Evolutionary conservation across 2,888 invertebrate genomes (phyloP).

Genomic region (Eristalinus sepulchralis): DNA sequence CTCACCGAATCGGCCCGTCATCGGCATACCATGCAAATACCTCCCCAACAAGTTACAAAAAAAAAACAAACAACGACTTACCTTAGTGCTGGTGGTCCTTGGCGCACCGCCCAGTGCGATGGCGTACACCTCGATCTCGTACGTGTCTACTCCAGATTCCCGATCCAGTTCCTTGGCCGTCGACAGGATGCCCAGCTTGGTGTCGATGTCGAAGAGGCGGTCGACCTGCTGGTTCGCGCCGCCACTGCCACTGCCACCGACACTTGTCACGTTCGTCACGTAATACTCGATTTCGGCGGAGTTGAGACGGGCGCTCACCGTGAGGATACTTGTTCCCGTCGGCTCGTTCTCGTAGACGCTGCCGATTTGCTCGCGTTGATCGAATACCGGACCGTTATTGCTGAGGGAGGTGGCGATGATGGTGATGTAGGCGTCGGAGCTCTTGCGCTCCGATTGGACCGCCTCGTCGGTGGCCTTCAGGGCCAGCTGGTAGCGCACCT

Average conservation of each 20-base stretch:
- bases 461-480: constrained; percentile 96
- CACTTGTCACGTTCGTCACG: constrained; percentile 90
- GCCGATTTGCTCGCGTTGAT: constrained; percentile 86
- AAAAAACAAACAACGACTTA: constrained; percentile 81
- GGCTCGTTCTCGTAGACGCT: constrained; percentile 95
- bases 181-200: constrained; percentile 92
- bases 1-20: constrained; percentile 20
- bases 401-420: constrained; percentile 85
- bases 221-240: constrained; percentile 86
- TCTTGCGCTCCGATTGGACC: constrained; percentile 92
- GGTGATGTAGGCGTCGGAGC: constrained; percentile 92
- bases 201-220: constrained; percentile 94
- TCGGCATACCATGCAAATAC: constrained; percentile 34
- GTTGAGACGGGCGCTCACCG: constrained; percentile 87
- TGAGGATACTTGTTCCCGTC: constrained; percentile 91
- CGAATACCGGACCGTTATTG: constrained; percentile 83
- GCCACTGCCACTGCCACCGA: constrained; percentile 54
- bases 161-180: constrained; percentile 92
- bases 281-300: constrained; percentile 91
- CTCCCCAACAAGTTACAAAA: neutral
- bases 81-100: constrained; percentile 91
- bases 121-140: constrained; percentile 92
- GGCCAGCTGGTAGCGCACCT: constrained; percentile 90
- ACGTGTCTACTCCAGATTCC: constrained; percentile 90
- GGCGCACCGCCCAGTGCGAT: constrained; percentile 88